phyloP scores from a whole-genome alignment of 2,113 vertebrate species.

The Tonatia bakeri region DNA sequence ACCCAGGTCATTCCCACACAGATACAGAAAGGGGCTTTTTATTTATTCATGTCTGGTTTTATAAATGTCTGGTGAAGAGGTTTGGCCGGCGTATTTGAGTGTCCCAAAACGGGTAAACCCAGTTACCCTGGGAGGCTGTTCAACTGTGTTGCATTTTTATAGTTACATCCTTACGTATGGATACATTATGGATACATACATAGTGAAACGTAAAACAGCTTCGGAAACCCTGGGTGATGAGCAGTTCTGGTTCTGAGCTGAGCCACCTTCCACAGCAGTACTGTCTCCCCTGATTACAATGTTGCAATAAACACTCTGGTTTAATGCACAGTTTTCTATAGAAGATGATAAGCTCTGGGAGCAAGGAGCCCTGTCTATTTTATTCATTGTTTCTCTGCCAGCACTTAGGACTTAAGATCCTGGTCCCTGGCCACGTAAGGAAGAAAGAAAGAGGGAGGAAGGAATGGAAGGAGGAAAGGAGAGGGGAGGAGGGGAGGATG shows the following conservation, averaged over 20 bases:
- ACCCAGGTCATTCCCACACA: background rate
- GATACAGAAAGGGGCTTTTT: background rate
- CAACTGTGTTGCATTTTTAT: background rate
- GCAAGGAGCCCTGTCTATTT: background rate
- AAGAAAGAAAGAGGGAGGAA: background rate
- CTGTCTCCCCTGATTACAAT: background rate
- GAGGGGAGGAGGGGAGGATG: too few species aligned
- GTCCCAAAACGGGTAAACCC: background rate
- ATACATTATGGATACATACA: background rate
- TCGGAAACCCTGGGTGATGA: background rate
- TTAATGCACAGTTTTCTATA: background rate
- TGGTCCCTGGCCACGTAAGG: background rate
- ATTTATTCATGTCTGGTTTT: background rate
- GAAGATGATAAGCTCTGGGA: background rate
- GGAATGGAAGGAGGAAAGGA: too few species aligned
- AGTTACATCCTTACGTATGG: background rate
- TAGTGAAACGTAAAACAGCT: background rate
- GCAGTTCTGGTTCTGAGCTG: background rate
- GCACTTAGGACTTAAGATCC: background rate
- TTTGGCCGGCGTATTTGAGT: background rate
- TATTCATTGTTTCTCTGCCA: background rate
- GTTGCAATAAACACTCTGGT: background rate
- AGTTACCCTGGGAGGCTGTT: background rate
- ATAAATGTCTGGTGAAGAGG: background rate
- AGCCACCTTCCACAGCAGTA: background rate